Conservation (phyloP, 2,113 vertebrate species). For the Sorex araneus region DNA sequence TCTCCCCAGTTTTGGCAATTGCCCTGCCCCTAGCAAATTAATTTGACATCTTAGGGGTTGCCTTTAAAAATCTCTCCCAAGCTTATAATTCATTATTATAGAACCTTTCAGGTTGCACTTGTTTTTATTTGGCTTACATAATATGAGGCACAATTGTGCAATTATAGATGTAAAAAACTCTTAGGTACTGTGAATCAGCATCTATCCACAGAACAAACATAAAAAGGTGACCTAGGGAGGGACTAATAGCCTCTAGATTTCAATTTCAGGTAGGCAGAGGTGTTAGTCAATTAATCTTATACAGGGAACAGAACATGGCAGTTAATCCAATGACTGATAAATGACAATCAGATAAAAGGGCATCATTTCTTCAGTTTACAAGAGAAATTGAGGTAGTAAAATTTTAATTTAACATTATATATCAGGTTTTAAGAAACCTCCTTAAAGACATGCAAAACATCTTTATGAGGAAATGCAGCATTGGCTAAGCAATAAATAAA, state of each 20-base stretch:
- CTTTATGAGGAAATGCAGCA: not conserved
- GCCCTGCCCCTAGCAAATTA: not conserved
- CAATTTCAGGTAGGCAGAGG: not conserved
- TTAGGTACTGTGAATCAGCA: not conserved
- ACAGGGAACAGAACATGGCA: not conserved
- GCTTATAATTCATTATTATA: not conserved
- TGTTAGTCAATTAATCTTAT: not conserved
- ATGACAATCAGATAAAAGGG: not conserved
- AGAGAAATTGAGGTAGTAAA: conserved; percentile 38
- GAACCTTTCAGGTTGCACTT: conserved; percentile 38
- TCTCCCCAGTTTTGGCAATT: not conserved
- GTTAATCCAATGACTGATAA: not conserved
- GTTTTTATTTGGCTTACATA: conserved; percentile 22
- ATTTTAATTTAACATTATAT: not conserved
- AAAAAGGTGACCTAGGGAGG: not conserved
- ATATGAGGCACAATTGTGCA: not conserved
- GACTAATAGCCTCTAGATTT: not conserved
- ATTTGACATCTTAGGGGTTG: conserved; percentile 21
- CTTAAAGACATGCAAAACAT: no score
- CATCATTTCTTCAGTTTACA: not conserved
- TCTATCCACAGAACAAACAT: not conserved
- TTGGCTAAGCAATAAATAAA: not conserved
- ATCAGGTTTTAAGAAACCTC: no score
- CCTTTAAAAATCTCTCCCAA: conserved; percentile 35
- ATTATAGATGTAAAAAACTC: conserved; percentile 20